A percentile compares a stretch with the other conserved stretches of the same genome.
These are phyloP conservation scores for Mandrillus leucophaeus DNA, from an alignment of 2,113 vertebrate species.

Conservation along the genomic window DNA sequence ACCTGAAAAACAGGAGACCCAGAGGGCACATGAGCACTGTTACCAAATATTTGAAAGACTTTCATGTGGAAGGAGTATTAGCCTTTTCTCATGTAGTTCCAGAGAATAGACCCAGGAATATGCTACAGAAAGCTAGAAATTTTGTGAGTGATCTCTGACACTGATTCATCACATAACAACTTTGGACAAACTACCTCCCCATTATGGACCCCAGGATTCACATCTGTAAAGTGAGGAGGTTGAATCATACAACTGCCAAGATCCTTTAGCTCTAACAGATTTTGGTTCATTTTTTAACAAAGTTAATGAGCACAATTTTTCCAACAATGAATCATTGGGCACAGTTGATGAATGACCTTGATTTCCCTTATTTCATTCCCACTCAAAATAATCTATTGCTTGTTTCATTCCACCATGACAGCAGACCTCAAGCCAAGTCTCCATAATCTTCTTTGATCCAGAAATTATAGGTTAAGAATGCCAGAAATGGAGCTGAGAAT, in stretches of 20 bases:
- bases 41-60: neutral
- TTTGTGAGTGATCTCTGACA: neutral
- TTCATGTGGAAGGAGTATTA: neutral
- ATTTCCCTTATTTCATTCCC: neutral
- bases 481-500: neutral
- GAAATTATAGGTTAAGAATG: neutral
- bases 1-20: neutral
- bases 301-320: neutral
- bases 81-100: neutral
- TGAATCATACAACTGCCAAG: neutral
- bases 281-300: constrained; percentile 41
- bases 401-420: neutral
- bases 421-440: neutral
- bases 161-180: neutral
- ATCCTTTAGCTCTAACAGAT: neutral
- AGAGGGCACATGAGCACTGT: neutral
- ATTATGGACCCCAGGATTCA: neutral
- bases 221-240: neutral
- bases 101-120: neutral
- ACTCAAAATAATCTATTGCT: constrained; percentile 30
- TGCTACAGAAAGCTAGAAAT: neutral
- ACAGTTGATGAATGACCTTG: constrained; percentile 13
- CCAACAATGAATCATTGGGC: neutral
- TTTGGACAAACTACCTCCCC: neutral
- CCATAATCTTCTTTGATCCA: neutral